A percentile compares a stretch with the other conserved stretches of the same genome.
Evolutionary conservation across 2,113 vertebrate genomes (phyloP).

Genomic region (Mustela nigripes): DNA sequence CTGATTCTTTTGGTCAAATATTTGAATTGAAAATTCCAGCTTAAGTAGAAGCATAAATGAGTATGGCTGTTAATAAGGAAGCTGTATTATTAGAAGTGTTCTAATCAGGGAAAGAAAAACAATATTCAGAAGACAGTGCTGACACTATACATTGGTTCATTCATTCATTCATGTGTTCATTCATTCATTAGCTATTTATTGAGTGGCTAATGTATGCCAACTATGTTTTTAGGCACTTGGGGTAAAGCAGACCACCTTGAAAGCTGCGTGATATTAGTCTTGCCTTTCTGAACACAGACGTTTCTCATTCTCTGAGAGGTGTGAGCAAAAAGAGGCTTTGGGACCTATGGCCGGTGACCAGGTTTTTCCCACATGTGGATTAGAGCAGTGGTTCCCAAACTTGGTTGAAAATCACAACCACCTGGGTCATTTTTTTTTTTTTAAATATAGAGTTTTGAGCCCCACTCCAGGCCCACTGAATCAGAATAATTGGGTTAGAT

Average conservation of each 20-base stretch:
- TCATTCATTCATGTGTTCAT: not conserved
- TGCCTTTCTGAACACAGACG: not conserved
- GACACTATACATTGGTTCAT: not conserved
- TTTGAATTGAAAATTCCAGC: slow-evolving; percentile 60
- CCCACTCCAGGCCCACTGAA: not conserved
- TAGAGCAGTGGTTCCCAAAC: slow-evolving; percentile 39
- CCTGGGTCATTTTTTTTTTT: not conserved
- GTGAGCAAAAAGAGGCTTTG: slow-evolving; percentile 22
- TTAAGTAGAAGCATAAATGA: slow-evolving; percentile 55
- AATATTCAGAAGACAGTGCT: not conserved
- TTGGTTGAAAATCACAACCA: slow-evolving; percentile 62
- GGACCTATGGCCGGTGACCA: not conserved
- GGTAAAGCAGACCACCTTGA: not conserved
- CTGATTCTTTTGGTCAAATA: slow-evolving; percentile 37
- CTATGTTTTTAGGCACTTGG: not conserved
- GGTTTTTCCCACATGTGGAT: slow-evolving; percentile 35
- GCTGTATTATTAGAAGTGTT: not conserved
- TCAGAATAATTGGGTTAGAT: not conserved
- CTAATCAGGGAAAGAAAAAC: not conserved
- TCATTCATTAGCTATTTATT: not conserved
- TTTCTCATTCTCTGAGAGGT: slow-evolving; percentile 62
- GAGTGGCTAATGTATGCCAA: not conserved
- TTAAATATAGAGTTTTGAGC: not conserved
- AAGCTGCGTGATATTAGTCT: not conserved
- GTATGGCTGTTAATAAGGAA: not conserved